Evolutionary conservation across 2,113 vertebrate genomes (phyloP), one percentile per base, ranked within the genome.

Genomic region (Pogonocichla stellata): DNA sequence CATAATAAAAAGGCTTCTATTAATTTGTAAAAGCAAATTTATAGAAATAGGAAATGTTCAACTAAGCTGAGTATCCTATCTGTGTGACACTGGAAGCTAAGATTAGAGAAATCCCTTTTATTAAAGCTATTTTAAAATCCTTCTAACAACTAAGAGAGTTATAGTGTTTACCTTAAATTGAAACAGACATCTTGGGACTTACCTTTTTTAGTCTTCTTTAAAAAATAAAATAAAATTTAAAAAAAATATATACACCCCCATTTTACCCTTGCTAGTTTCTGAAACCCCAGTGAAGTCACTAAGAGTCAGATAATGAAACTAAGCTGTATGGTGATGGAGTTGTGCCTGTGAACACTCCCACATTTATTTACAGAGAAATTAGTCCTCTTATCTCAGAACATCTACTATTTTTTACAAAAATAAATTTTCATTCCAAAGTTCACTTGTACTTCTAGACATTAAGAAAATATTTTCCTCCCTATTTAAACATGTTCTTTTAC

Each of bases 71-170:
- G n/a, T 34, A 38, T 89, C 82, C 42, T 87, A 38, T 93, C 93
- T 92, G 28, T 61, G 83, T 80, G 53, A 65, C 22, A 90, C 43
- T 31, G 19, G 74, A 88, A 70, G 19, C 87, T 90, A 66, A 94
- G 74, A 86, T 95, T 96, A 95, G 57, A 88, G 89, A 96, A 95
- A 95, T 80, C 14, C 10, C 23, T 94, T 96, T 92, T 80, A 93
- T 69, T 88, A 93, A 95, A 69, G 75, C 29, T 75, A 7, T 80
- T 93, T n/a, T 57, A 94, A 93, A 80, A 53, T 73, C 60, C 4
- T 80, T 79, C 62, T 51, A 62, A 31, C 13, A 75, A 57, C 14
- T 92, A 38, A 15, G 14, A 53, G 22, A 85, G 10, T n/a, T 28
- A 31, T 23, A 58, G 5, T 6, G 13, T 85, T 88, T 91, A 48